These are phyloP conservation scores for Mylabris sibirica DNA, from an alignment of 2,888 invertebrate species.

Conservation along the genomic window DNA sequence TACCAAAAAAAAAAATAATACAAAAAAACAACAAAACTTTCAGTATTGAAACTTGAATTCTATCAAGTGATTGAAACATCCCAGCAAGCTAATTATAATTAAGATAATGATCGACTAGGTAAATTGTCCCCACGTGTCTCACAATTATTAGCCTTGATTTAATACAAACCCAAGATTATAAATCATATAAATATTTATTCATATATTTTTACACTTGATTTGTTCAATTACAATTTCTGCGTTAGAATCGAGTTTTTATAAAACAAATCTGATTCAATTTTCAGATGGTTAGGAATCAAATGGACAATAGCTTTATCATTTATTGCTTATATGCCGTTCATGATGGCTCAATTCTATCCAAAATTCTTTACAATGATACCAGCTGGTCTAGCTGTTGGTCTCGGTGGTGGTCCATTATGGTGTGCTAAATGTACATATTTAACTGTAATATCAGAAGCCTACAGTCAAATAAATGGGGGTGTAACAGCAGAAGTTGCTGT, in stretches of 20 bases:
- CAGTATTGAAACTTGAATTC: too few species aligned
- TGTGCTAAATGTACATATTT: conserved; percentile 95
- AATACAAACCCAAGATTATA: background rate
- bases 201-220: too few species aligned
- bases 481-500: conserved; percentile 79
- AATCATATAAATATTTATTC: background rate
- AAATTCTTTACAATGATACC: conserved; percentile 84
- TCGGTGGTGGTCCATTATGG: conserved; percentile 94
- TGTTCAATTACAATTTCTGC: too few species aligned
- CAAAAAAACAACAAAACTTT: background rate
- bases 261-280: conserved; percentile 44
- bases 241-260: too few species aligned
- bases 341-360: conserved; percentile 89
- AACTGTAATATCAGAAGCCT: conserved; percentile 82
- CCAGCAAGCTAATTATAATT: background rate
- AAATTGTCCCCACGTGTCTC: background rate
- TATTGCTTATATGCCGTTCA: conserved; percentile 90
- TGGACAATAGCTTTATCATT: conserved; percentile 87
- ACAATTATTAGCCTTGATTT: background rate
- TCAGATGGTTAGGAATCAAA: conserved; percentile 88
- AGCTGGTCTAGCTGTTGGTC: conserved; percentile 81
- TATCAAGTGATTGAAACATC: too few species aligned
- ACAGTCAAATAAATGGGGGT: conserved; percentile 75
- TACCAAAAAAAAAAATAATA: conserved; percentile 58
- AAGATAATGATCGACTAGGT: background rate